A percentile compares a stretch with the other conserved stretches of the same genome.
phyloP scores from a whole-genome alignment of 2,797 vertebrate species.

The Sebastes minor region DNA sequence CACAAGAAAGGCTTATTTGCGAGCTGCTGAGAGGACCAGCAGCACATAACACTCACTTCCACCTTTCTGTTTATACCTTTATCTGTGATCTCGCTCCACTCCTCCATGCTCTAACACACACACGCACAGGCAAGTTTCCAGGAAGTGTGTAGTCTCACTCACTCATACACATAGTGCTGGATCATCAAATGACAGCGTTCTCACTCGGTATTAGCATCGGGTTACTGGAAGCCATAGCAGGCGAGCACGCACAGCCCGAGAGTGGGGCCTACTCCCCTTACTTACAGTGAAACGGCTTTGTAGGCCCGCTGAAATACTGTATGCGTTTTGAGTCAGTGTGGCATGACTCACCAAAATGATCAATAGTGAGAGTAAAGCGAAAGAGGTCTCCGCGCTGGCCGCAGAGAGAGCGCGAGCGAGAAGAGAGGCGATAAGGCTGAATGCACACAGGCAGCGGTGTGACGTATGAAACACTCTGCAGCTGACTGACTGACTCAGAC shows the following conservation, averaged over 20 bases:
- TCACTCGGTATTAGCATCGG: slow-evolving; percentile 63
- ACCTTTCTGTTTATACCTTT: slow-evolving; percentile 54
- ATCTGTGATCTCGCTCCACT: slow-evolving; percentile 47
- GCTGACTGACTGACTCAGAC: slow-evolving; percentile 73
- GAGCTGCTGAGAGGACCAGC: slow-evolving; percentile 36
- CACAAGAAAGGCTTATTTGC: slow-evolving; percentile 53
- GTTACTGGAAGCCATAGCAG: slow-evolving; percentile 72
- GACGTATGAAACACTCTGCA: slow-evolving; percentile 66
- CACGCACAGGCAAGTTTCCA: slow-evolving; percentile 68
- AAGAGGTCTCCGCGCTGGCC: background rate
- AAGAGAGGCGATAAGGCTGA: slow-evolving; percentile 56
- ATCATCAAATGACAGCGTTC: slow-evolving; percentile 66
- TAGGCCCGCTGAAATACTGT: slow-evolving; percentile 22
- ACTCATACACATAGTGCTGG: slow-evolving; percentile 67
- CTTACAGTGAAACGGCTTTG: slow-evolving; percentile 18
- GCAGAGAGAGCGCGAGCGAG: slow-evolving; percentile 28
- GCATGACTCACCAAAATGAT: slow-evolving; percentile 74
- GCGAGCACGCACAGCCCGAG: slow-evolving; percentile 8
- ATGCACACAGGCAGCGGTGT: slow-evolving; percentile 62
- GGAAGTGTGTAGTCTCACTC: slow-evolving; percentile 66
- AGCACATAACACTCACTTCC: slow-evolving; percentile 28
- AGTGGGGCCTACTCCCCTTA: slow-evolving; percentile 7
- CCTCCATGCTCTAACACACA: slow-evolving; percentile 24
- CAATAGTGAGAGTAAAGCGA: slow-evolving; percentile 63
- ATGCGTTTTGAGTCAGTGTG: slow-evolving; percentile 61